A percentile compares a stretch with the other conserved stretches of the same genome.
These are phyloP conservation scores for Agonopterix arenella DNA, from an alignment of 2,888 invertebrate species.

Conservation along the genomic window DNA sequence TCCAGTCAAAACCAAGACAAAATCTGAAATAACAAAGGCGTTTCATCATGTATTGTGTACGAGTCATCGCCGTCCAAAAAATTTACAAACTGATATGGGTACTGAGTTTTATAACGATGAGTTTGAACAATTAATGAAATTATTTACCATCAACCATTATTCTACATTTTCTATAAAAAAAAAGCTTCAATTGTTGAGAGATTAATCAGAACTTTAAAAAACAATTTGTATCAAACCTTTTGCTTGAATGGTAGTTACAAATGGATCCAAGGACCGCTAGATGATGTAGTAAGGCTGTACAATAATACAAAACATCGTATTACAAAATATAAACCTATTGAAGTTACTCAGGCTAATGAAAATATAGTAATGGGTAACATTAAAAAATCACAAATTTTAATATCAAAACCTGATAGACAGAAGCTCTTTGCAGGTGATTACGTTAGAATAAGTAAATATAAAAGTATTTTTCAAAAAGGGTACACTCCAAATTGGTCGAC, in stretches of 20 bases:
- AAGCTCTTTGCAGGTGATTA: conserved; percentile 10
- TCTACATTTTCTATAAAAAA: neutral
- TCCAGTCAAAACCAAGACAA: conserved; percentile 9
- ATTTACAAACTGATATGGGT: conserved; percentile 14
- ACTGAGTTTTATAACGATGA: conserved; percentile 6
- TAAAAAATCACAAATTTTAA: neutral
- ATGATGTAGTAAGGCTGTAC: neutral
- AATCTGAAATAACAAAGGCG: neutral
- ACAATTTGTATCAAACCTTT: conserved; percentile 11
- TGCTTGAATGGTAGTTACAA: neutral
- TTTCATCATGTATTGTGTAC: neutral
- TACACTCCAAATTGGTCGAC: too few species aligned
- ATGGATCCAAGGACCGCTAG: neutral
- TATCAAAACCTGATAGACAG: neutral
- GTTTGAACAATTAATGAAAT: neutral
- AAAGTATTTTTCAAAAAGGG: too few species aligned
- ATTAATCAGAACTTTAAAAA: neutral
- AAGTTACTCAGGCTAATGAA: neutral
- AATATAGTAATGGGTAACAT: neutral
- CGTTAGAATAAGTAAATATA: conserved; percentile 21
- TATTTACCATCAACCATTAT: neutral
- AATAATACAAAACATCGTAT: conserved; percentile 1
- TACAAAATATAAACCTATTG: neutral
- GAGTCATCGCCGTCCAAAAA: conserved; percentile 3
- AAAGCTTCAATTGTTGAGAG: conserved; percentile 1